phyloP scores from a whole-genome alignment of 2,797 vertebrate species.

The Poecilia picta region DNA sequence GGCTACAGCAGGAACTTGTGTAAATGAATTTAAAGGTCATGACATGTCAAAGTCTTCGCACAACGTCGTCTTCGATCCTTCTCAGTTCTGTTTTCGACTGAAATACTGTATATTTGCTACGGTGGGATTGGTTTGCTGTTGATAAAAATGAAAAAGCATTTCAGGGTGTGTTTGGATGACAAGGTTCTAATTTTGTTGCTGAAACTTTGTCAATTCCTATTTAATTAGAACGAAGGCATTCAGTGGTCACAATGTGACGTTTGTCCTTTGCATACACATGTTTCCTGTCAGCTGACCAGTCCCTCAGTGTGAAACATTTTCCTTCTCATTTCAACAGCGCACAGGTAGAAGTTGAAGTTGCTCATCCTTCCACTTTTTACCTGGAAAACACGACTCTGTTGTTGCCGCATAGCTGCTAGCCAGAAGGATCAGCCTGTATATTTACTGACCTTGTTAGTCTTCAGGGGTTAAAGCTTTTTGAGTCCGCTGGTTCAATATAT shows the following conservation, averaged over 20 bases:
- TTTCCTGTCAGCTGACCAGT: constrained; percentile 1
- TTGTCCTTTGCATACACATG: background rate
- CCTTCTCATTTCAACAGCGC: constrained; percentile 1
- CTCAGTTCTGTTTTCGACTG: constrained; percentile 28
- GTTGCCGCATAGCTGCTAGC: constrained; percentile 5
- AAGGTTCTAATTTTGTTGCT: background rate
- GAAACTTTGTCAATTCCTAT: background rate
- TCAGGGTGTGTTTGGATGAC: background rate
- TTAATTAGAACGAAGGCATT: background rate
- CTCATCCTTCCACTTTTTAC: background rate
- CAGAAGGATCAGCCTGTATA: constrained; percentile 21
- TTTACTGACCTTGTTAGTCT: constrained; percentile 17
- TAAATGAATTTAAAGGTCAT: constrained; percentile 3
- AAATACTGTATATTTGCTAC: constrained; percentile 34
- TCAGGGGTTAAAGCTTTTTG: constrained; percentile 21
- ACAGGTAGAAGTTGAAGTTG: constrained; percentile 4
- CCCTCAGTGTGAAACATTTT: background rate
- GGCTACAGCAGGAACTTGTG: constrained; percentile 7
- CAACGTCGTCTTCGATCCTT: constrained; percentile 20
- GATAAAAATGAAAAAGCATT: background rate
- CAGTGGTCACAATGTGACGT: background rate
- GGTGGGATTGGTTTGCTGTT: constrained; percentile 10
- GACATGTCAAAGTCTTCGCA: background rate
- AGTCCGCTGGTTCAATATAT: constrained; percentile 37
- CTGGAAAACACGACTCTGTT: background rate